phyloP scores from a whole-genome alignment of 2,113 vertebrate genomes.

The Larimichthys polyactis region DNA sequence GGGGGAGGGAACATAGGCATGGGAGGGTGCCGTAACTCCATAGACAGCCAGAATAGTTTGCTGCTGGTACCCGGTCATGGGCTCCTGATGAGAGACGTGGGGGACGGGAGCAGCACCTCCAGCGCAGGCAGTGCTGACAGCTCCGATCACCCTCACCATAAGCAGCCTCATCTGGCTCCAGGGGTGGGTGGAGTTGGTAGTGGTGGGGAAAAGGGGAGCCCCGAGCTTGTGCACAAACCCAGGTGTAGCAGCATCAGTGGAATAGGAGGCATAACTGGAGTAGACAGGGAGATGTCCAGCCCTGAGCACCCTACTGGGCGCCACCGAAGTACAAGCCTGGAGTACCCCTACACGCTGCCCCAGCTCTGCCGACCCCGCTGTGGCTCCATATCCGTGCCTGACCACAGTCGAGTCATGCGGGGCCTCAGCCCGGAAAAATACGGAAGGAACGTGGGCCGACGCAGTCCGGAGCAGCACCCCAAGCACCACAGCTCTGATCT shows the following conservation, averaged over 20 bases:
- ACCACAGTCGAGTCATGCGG: conserved; percentile 88
- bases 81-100: conserved; percentile 90
- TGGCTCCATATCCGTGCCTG: conserved; percentile 87
- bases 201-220: conserved; percentile 84
- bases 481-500: conserved; percentile 81
- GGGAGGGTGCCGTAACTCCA: conserved; percentile 92
- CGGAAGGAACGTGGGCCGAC: conserved; percentile 73
- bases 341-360: conserved; percentile 87
- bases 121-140: conserved; percentile 95
- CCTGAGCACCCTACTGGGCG: conserved; percentile 88
- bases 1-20: conserved; percentile 50
- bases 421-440: conserved; percentile 90
- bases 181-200: conserved; percentile 65
- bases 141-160: conserved; percentile 90
- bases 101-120: conserved; percentile 96
- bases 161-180: conserved; percentile 89
- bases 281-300: conserved; percentile 82
- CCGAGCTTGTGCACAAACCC: conserved; percentile 90
- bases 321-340: conserved; percentile 90
- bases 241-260: conserved; percentile 82
- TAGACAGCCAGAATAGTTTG: conserved; percentile 95
- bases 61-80: conserved; percentile 84
- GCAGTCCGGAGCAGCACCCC: conserved; percentile 90
- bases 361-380: conserved; percentile 83
- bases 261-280: conserved; percentile 58